Evolutionary conservation across 2,888 invertebrate species (phyloP).

Genomic region (Pristionchus arcanus): DNA sequence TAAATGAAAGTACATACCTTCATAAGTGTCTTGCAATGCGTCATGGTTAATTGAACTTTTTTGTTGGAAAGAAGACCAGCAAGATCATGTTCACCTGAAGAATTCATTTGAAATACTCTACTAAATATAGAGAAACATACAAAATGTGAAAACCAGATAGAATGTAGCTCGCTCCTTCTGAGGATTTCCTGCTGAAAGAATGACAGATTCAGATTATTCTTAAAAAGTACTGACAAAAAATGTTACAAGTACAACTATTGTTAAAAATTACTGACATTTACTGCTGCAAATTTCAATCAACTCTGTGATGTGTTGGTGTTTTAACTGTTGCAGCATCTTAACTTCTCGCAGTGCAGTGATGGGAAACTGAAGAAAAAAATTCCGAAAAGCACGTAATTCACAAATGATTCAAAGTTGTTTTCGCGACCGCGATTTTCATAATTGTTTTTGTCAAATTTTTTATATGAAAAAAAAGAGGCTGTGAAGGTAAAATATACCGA

Average conservation of each 20-base stretch:
- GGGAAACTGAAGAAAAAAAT: constrained; percentile 87
- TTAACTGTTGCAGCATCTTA: constrained; percentile 92
- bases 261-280: constrained; percentile 84
- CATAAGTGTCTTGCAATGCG: constrained; percentile 96
- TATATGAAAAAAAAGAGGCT: too few relatives aligned
- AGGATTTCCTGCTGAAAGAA: constrained; percentile 19
- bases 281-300: constrained; percentile 97
- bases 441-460: too few relatives aligned
- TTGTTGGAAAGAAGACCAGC: constrained; percentile 95
- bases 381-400: not conserved
- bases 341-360: constrained; percentile 98
- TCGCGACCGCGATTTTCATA: not conserved
- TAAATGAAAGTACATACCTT: constrained; percentile 80
- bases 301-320: constrained; percentile 97
- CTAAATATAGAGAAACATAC: constrained; percentile 79
- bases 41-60: constrained; percentile 95
- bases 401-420: not conserved
- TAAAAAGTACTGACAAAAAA: not conserved
- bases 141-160: constrained; percentile 97
- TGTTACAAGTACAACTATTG: not conserved
- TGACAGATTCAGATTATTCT: not conserved
- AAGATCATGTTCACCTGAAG: constrained; percentile 89
- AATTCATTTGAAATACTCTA: not conserved
- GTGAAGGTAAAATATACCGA: too few relatives aligned
- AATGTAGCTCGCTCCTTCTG: constrained; percentile 86